Conservation (phyloP, 2,888 invertebrate genomes). For the Leptogaster cylindrica region DNA sequence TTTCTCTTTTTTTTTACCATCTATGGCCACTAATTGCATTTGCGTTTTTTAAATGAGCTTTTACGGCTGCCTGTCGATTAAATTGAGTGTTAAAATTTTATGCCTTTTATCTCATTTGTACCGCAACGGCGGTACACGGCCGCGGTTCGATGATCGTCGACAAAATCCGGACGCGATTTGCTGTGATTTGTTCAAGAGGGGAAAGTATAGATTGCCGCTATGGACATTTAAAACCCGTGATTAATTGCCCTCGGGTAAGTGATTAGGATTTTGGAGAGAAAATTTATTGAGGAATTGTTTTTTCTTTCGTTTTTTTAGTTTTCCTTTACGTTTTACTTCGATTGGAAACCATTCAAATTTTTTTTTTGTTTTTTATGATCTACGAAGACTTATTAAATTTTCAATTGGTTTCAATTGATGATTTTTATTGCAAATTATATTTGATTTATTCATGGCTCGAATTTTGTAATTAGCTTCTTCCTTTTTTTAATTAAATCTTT, state of each 20-base stretch:
- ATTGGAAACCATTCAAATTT: no score
- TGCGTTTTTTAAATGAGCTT: slow-evolving; percentile 29
- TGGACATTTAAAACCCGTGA: not conserved
- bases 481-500: no score
- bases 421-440: no score
- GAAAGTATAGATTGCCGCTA: not conserved
- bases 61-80: slow-evolving; percentile 11
- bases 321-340: no score
- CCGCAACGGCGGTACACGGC: not conserved
- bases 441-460: no score
- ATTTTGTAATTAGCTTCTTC: no score
- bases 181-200: slow-evolving; percentile 23
- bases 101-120: not conserved
- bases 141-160: not conserved
- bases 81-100: slow-evolving; percentile 29
- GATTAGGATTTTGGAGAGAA: slow-evolving; percentile 12
- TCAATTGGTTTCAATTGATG: no score
- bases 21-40: slow-evolving; percentile 26
- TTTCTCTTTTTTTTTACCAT: not conserved
- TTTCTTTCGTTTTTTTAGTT: no score
- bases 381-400: no score
- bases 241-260: not conserved
- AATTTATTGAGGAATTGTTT: no score
- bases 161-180: slow-evolving; percentile 1
- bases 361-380: no score